These are phyloP conservation scores for Mythimna vitellina DNA, from an alignment of 2,888 invertebrate species.

Conservation along the genomic window DNA sequence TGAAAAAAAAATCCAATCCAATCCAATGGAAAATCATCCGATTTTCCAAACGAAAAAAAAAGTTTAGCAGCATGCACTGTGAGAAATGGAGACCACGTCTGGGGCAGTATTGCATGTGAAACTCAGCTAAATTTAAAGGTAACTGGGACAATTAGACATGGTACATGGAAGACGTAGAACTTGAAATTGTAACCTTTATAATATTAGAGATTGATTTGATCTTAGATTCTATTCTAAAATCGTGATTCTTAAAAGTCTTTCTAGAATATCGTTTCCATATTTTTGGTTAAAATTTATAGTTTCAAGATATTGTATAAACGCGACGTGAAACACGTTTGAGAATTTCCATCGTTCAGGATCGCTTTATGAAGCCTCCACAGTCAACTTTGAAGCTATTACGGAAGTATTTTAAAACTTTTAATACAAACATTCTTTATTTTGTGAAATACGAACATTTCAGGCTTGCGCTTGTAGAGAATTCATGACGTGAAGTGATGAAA, in stretches of 20 bases:
- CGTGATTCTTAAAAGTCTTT: slow-evolving; percentile 64
- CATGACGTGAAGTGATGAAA: neutral
- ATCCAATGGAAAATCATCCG: too few species aligned
- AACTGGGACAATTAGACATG: neutral
- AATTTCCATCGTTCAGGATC: slow-evolving; percentile 50
- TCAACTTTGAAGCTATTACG: slow-evolving; percentile 38
- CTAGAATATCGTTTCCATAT: slow-evolving; percentile 70
- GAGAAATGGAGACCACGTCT: too few species aligned
- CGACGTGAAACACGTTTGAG: slow-evolving; percentile 54
- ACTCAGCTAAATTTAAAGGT: too few species aligned
- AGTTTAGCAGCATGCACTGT: too few species aligned
- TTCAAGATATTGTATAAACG: slow-evolving; percentile 72
- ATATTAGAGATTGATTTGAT: too few species aligned
- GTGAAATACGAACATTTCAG: slow-evolving; percentile 10
- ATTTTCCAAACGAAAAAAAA: too few species aligned
- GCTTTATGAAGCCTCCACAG: slow-evolving; percentile 39
- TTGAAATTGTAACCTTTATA: neutral
- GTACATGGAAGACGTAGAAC: neutral
- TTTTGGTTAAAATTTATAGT: slow-evolving; percentile 76
- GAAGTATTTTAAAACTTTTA: slow-evolving; percentile 49
- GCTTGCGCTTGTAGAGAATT: slow-evolving; percentile 7
- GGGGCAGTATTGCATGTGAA: too few species aligned
- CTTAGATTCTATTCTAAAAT: slow-evolving; percentile 17
- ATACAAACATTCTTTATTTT: slow-evolving; percentile 36
- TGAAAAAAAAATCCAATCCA: too few species aligned